Conservation (phyloP, 1,140 invertebrate species). For the Antheraea mylitta region DNA sequence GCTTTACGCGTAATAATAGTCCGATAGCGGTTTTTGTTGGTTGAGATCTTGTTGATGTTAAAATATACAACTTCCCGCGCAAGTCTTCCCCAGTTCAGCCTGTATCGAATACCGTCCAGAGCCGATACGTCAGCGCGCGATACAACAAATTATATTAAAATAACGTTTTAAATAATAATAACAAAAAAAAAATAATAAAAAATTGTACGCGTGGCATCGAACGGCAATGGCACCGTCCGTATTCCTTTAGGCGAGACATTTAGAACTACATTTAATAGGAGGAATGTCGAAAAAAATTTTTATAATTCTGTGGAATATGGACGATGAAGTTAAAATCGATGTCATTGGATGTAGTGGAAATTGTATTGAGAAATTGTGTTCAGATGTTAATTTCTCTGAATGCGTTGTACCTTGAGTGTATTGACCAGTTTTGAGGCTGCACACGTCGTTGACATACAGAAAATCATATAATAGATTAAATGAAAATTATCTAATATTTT, state of each 20-base stretch:
- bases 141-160: conserved; percentile 77
- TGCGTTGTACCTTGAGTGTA: conserved; percentile 61
- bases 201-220: conserved; percentile 64
- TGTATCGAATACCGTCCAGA: conserved; percentile 37
- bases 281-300: conserved; percentile 54
- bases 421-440: conserved; percentile 1
- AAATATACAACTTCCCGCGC: conserved; percentile 48
- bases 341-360: conserved; percentile 64
- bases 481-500: no score
- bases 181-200: conserved; percentile 57
- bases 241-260: conserved; percentile 48
- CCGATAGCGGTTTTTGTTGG: neutral
- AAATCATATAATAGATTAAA: no score
- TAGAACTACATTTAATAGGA: conserved; percentile 40
- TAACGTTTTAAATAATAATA: conserved; percentile 76
- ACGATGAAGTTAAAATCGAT: conserved; percentile 29
- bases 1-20: no score
- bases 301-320: conserved; percentile 37
- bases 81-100: conserved; percentile 56
- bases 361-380: conserved; percentile 63
- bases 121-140: conserved; percentile 50
- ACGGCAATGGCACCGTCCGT: conserved; percentile 30
- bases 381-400: conserved; percentile 42
- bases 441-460: neutral
- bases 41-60: conserved; percentile 5